Percentiles rank a stretch among this genome's conserved stretches.
Evolutionary conservation across 2,888 invertebrate species (phyloP).

Genomic region (Spatulosminthurus flaviceps): DNA sequence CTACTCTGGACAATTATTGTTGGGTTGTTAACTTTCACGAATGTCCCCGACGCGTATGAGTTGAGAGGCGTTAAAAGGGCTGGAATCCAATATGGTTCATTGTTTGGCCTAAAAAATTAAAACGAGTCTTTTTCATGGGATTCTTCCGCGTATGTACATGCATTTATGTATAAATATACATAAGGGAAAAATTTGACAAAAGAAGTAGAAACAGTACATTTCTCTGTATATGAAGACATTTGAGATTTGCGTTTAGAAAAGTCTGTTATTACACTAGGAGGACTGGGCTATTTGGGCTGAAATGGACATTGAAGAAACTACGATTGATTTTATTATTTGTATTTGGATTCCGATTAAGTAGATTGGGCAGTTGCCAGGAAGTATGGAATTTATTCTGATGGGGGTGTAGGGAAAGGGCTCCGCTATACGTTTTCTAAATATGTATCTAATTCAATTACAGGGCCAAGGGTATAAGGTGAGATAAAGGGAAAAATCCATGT

Average conservation of each 20-base stretch:
- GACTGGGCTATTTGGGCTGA: not conserved
- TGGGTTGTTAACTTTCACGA: too few species aligned
- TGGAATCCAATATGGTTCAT: not conserved
- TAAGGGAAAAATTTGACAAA: too few species aligned
- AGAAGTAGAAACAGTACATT: not conserved
- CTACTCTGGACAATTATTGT: too few species aligned
- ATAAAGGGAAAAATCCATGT: not conserved
- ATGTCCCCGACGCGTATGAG: too few species aligned
- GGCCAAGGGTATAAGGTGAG: not conserved
- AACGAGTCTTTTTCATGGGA: too few species aligned
- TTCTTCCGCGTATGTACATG: too few species aligned
- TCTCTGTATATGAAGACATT: not conserved
- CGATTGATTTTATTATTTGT: conserved; percentile 18
- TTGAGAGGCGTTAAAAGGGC: not conserved
- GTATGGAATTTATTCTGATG: not conserved
- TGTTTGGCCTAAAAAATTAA: not conserved
- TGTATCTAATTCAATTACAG: conserved; percentile 4
- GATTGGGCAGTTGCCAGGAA: conserved; percentile 5
- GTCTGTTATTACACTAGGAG: not conserved
- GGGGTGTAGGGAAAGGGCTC: not conserved
- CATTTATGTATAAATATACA: too few species aligned
- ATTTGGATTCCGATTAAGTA: not conserved
- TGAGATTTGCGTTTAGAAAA: not conserved
- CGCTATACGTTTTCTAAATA: not conserved
- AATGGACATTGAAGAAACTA: not conserved